Conservation (phyloP, 2,797 vertebrate species). For the Acrossocheilus fasciatus region DNA sequence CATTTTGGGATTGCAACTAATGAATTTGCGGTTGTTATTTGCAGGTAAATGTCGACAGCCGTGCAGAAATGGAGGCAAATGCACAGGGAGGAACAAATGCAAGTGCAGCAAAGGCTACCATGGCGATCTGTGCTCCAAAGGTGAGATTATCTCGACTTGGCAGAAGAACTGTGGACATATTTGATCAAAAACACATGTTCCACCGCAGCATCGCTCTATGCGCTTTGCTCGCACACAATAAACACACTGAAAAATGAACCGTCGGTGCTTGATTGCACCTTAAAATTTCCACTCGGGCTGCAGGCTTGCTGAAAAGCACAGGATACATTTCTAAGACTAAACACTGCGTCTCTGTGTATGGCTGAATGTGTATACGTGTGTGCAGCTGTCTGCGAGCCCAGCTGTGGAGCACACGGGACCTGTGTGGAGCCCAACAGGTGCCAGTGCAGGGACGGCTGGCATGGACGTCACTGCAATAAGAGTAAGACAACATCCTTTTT, state of each 20-base stretch:
- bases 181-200: conserved; percentile 31
- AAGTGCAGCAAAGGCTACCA: conserved; percentile 91
- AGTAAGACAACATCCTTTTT: conserved; percentile 75
- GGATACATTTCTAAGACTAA: conserved; percentile 50
- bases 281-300: conserved; percentile 38
- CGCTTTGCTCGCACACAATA: neutral
- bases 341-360: conserved; percentile 59
- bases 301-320: conserved; percentile 24
- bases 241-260: neutral
- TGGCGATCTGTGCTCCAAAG: conserved; percentile 89
- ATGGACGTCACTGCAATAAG: conserved; percentile 89
- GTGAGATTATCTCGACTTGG: conserved; percentile 71
- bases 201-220: neutral
- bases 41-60: conserved; percentile 87
- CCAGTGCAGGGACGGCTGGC: conserved; percentile 88
- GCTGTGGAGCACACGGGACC: conserved; percentile 82
- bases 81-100: conserved; percentile 89
- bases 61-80: conserved; percentile 89
- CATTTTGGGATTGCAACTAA: neutral
- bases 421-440: conserved; percentile 87
- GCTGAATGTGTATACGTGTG: conserved; percentile 57
- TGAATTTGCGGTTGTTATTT: neutral
- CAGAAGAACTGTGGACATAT: neutral
- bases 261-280: conserved; percentile 34
- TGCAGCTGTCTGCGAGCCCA: conserved; percentile 87